Conservation (phyloP, 2,888 invertebrate species). For the Drosophila birchii region DNA sequence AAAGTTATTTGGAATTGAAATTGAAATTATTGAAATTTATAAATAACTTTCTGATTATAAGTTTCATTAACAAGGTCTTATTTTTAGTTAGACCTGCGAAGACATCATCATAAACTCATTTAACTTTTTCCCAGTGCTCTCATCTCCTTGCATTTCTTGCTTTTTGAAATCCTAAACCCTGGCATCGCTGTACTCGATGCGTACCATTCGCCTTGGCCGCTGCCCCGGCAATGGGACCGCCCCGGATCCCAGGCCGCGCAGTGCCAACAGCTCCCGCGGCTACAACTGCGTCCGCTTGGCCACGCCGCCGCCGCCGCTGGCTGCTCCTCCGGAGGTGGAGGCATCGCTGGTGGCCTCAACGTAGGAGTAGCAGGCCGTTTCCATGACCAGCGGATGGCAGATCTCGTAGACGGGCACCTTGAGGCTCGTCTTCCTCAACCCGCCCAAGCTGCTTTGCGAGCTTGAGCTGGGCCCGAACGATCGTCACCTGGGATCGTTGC, state of each 20-base stretch:
- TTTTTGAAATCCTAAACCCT: slow-evolving; percentile 45
- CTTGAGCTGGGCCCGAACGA: slow-evolving; percentile 84
- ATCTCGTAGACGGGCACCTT: slow-evolving; percentile 84
- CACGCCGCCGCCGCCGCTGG: slow-evolving; percentile 22
- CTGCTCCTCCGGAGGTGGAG: not conserved
- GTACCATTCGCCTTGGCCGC: slow-evolving; percentile 69
- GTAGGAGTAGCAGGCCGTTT: slow-evolving; percentile 82
- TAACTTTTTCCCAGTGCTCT: slow-evolving; percentile 5
- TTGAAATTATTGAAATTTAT: not conserved
- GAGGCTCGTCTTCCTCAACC: slow-evolving; percentile 82
- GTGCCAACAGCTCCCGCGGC: slow-evolving; percentile 68
- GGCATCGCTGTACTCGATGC: slow-evolving; percentile 73
- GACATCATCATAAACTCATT: not conserved
- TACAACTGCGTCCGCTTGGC: slow-evolving; percentile 78
- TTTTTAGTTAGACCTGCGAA: no score
- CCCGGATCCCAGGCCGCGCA: slow-evolving; percentile 59
- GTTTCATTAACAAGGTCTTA: not conserved
- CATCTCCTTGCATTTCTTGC: not conserved
- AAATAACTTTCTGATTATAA: not conserved
- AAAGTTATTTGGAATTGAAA: not conserved
- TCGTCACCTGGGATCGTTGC: slow-evolving; percentile 87
- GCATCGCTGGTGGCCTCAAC: slow-evolving; percentile 57
- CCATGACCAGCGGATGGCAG: slow-evolving; percentile 85
- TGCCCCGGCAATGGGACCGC: slow-evolving; percentile 49
- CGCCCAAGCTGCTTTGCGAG: slow-evolving; percentile 83